Conservation (phyloP, 2,888 invertebrate genomes). For the Phortica magna region DNA sequence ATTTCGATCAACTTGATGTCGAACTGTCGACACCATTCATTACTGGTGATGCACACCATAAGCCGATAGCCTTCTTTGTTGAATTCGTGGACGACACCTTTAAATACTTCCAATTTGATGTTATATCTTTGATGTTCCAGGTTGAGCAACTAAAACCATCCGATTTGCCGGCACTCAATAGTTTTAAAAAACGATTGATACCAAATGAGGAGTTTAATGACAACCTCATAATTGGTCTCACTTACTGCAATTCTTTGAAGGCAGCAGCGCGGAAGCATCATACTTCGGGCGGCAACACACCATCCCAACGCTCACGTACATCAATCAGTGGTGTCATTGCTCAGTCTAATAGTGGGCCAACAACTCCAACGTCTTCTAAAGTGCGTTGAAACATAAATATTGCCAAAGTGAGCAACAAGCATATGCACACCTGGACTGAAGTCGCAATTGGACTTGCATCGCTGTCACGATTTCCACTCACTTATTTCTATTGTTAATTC, state of each 20-base stretch:
- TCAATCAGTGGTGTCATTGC: no score
- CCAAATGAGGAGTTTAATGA: conserved; percentile 7
- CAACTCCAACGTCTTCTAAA: no score
- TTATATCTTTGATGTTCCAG: background rate
- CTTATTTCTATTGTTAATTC: no score
- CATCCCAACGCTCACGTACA: no score
- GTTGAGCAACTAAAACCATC: background rate
- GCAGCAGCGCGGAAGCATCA: background rate
- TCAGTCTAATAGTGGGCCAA: no score
- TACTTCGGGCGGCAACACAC: background rate
- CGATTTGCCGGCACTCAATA: background rate
- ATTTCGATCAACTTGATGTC: background rate
- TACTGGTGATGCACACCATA: background rate
- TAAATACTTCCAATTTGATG: background rate
- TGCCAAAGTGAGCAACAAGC: no score
- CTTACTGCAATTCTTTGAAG: background rate
- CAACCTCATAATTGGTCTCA: background rate
- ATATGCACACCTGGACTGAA: no score
- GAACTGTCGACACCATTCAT: background rate
- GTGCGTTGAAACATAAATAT: no score
- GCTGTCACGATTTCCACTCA: no score
- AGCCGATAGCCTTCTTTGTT: conserved; percentile 6
- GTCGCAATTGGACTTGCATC: no score
- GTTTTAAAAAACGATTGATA: background rate
- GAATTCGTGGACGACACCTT: conserved; percentile 14